Evolutionary conservation across 2,888 invertebrate genomes (phyloP), one percentile per base, ranked within the genome.

Genomic region (Geotrupes spiniger): DNA sequence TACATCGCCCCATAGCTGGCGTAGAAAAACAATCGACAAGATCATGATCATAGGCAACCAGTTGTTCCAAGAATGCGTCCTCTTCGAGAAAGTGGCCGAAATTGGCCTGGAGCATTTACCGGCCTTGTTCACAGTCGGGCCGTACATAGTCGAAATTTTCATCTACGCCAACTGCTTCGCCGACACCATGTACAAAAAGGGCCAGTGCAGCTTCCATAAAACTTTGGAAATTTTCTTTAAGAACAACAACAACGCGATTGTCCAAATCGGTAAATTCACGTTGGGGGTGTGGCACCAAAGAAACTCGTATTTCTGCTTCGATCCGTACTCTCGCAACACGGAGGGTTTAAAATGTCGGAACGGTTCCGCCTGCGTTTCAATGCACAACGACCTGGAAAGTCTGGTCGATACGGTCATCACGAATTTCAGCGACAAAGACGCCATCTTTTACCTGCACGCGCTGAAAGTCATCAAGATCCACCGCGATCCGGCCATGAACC

Each of bases 231-330:
- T 76, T 21, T 81, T 81, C 59, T 81, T 81, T 56, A 74, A 71
- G 48, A 76, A 73, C 4, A 77, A 78, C 56, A 63, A 63, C 9
- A 69, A 70, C 52, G 68, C 64, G 6, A 74, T 82, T 44, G 59
- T 84, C 5, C 82, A 83, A 58, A 79, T 85, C 44, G 82, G 80
- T 53, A 79, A 77, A 49, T 78, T 74, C 26, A 65, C 74, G 15
- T 21, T 84, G 17, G 83, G 77, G 0, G 61, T 84, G 8, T 85
- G 84, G 84, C 75, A 78, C 12, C 83, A 84, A 61, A 75, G 77
- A 25, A 79, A 81, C 29, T 80, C 81, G 75, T 82, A 70, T 61
- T 85, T 82, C 61, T 71, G 80, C 15, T 84, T 84, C 52, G 85
- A 85, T 69, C 82, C 84, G 0, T 84, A 84, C 57, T 77, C 82